Conservation (phyloP, 1,140 invertebrate genomes). For the Nomia melanderi region DNA sequence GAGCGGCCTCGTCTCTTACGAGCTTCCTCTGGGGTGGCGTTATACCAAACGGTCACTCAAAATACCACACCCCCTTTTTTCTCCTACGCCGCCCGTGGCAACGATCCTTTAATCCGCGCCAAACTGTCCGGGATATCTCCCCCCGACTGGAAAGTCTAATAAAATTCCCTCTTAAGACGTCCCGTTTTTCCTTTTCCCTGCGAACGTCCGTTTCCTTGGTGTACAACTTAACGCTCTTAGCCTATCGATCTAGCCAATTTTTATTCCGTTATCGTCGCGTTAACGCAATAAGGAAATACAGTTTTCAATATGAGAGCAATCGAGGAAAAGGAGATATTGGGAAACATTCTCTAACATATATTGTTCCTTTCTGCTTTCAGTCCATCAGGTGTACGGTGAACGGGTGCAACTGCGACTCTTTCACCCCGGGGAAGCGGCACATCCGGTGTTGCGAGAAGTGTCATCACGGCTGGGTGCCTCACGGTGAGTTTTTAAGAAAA, state of each 20-base stretch:
- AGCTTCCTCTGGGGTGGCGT: slow-evolving; percentile 72
- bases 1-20: slow-evolving; percentile 62
- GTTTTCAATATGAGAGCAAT: no score
- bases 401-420: slow-evolving; percentile 88
- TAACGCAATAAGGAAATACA: no score
- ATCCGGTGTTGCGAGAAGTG: slow-evolving; percentile 88
- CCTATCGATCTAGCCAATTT: no score
- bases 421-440: slow-evolving; percentile 87
- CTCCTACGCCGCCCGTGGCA: slow-evolving; percentile 47
- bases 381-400: slow-evolving; percentile 88
- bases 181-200: no score
- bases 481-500: slow-evolving; percentile 84
- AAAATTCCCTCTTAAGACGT: slow-evolving; percentile 4
- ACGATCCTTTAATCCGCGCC: slow-evolving; percentile 62
- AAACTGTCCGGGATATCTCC: slow-evolving; percentile 49
- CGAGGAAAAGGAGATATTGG: no score
- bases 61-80: slow-evolving; percentile 62
- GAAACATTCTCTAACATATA: no score
- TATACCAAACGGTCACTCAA: slow-evolving; percentile 76
- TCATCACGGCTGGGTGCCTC: slow-evolving; percentile 89
- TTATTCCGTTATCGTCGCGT: no score
- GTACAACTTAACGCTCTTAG: no score
- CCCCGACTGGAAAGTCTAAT: slow-evolving; percentile 19
- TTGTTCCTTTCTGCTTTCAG: slow-evolving; percentile 76
- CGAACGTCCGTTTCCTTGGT: neutral